phyloP scores from a whole-genome alignment of 2,797 vertebrate species.

The Iguana delicatissima region DNA sequence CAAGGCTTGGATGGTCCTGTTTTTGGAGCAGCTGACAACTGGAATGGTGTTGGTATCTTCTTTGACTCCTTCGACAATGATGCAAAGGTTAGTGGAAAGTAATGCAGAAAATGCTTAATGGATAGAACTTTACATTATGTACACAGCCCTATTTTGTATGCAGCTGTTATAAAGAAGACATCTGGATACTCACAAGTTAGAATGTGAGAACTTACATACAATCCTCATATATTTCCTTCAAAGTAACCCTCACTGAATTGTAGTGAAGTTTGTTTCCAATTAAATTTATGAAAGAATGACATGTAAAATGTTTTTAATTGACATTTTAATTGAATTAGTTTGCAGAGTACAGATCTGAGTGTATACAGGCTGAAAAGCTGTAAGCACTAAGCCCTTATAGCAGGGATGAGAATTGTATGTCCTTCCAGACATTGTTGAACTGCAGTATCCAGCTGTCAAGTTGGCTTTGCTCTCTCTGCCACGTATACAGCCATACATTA shows the following conservation, averaged over 20 bases:
- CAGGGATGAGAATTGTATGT: too few relatives aligned
- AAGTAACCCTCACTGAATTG: not conserved
- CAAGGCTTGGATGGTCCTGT: constrained; percentile 95
- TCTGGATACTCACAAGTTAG: not conserved
- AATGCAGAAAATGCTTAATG: not conserved
- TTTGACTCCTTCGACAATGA: constrained; percentile 99
- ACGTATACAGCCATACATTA: too few relatives aligned
- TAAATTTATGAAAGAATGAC: not conserved
- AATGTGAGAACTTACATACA: not conserved
- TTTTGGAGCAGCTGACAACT: constrained; percentile 92
- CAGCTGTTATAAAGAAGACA: not conserved
- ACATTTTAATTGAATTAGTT: not conserved
- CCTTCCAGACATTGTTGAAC: too few relatives aligned
- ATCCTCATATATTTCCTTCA: not conserved
- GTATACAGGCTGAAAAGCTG: not conserved
- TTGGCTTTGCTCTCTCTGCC: too few relatives aligned
- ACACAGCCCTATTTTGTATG: not conserved
- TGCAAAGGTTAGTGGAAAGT: constrained; percentile 88
- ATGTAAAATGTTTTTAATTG: not conserved
- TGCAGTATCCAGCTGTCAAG: too few relatives aligned
- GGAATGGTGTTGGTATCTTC: constrained; percentile 96
- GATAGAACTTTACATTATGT: not conserved
- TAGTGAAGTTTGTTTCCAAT: not conserved
- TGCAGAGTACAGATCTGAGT: not conserved
- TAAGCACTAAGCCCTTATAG: too few relatives aligned